These are phyloP conservation scores for Phylloscopus collybita DNA, from an alignment of 2,797 vertebrate genomes.

Conservation along the genomic window DNA sequence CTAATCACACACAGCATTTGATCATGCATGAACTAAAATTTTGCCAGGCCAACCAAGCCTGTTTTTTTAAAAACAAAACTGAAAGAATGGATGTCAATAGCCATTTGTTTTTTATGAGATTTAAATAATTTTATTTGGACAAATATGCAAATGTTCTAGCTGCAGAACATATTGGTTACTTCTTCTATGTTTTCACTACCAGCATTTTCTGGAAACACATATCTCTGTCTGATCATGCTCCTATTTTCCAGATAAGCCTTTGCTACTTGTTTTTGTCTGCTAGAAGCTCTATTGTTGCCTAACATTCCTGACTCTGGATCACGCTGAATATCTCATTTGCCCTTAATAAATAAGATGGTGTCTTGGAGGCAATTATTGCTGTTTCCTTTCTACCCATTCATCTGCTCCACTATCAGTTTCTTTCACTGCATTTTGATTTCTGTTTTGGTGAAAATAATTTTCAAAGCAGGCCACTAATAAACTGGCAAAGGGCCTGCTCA, in stretches of 20 bases:
- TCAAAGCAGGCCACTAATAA: not conserved
- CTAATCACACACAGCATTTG: not conserved
- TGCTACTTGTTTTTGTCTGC: not conserved
- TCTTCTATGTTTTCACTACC: not conserved
- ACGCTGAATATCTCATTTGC: slow-evolving; percentile 17
- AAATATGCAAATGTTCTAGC: not conserved
- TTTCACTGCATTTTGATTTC: slow-evolving; percentile 7
- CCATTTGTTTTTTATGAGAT: not conserved
- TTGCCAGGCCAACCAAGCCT: not conserved
- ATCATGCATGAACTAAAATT: not conserved
- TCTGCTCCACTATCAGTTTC: not conserved
- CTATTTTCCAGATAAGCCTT: not conserved
- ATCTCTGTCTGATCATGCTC: not conserved
- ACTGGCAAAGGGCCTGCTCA: not conserved
- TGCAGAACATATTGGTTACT: not conserved
- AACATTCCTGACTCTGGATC: not conserved
- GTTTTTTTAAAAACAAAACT: not conserved
- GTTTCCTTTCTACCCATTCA: not conserved
- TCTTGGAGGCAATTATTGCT: not conserved
- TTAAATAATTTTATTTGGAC: not conserved
- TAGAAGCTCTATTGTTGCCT: not conserved
- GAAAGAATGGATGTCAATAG: not conserved
- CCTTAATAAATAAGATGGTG: slow-evolving; percentile 27
- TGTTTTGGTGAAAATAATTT: not conserved
- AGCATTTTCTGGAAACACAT: not conserved